These are phyloP conservation scores for Aspiorhynchus laticeps DNA, from an alignment of 2,113 vertebrate genomes.

Conservation along the genomic window DNA sequence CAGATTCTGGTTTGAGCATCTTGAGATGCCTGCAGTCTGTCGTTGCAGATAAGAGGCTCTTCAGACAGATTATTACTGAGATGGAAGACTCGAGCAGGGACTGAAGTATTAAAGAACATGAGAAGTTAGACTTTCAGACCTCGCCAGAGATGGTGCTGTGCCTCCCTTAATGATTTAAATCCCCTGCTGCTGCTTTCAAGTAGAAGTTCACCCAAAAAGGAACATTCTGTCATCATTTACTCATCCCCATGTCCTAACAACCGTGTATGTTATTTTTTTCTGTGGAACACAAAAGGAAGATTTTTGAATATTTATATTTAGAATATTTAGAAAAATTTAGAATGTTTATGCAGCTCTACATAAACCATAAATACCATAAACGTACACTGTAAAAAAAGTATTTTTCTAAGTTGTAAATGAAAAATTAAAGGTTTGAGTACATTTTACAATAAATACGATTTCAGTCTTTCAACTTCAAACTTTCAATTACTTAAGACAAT, in stretches of 20 bases:
- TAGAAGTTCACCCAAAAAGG: not conserved
- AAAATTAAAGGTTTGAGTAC: too few relatives aligned
- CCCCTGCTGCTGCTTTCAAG: not conserved
- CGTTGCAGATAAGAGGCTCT: slow-evolving; percentile 35
- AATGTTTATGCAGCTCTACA: not conserved
- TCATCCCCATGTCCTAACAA: not conserved
- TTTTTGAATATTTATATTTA: too few relatives aligned
- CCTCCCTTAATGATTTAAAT: not conserved
- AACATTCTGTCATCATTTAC: slow-evolving; percentile 2
- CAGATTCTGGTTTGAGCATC: slow-evolving; percentile 11
- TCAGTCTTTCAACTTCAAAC: too few relatives aligned
- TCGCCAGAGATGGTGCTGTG: not conserved
- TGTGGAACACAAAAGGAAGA: not conserved
- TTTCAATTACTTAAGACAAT: too few relatives aligned
- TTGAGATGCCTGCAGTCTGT: slow-evolving; percentile 22
- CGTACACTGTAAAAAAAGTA: not conserved
- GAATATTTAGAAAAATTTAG: not conserved
- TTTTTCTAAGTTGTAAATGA: too few relatives aligned
- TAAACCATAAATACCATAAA: not conserved
- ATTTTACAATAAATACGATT: too few relatives aligned
- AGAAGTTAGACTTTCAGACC: not conserved
- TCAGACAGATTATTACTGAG: slow-evolving; percentile 29
- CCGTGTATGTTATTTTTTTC: not conserved
- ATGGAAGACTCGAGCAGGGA: not conserved
- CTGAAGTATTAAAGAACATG: slow-evolving; percentile 22